Percentiles rank a stretch among this genome's conserved stretches.
Evolutionary conservation across 2,113 vertebrate genomes (phyloP).

Genomic region (Oncorhynchus tshawytscha): DNA sequence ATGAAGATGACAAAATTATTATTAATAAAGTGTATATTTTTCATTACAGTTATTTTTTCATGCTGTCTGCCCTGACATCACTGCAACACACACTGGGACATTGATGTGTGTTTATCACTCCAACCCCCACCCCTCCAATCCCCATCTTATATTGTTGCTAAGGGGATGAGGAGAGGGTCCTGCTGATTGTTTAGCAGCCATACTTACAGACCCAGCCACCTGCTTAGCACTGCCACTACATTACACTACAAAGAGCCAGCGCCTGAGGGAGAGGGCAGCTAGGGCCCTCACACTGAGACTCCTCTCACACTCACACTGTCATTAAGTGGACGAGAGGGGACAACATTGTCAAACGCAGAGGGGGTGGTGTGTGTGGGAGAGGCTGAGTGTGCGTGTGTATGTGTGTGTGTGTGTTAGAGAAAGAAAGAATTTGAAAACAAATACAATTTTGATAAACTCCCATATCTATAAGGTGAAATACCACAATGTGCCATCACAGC

Average conservation of each 20-base stretch:
- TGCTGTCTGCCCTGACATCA: too few species aligned
- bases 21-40: too few species aligned
- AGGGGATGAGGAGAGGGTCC: background rate
- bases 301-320: background rate
- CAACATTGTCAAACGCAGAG: too few species aligned
- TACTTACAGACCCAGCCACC: background rate
- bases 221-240: background rate
- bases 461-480: too few species aligned
- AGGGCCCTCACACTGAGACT: background rate
- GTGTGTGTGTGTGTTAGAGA: too few species aligned
- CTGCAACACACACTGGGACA: background rate
- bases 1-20: too few species aligned
- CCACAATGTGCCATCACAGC: too few species aligned
- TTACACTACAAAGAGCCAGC: conserved; percentile 3
- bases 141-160: conserved; percentile 3
- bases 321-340: background rate
- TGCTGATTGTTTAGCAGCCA: background rate
- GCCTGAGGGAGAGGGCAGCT: background rate
- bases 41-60: too few species aligned
- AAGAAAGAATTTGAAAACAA: too few species aligned
- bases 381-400: background rate
- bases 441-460: too few species aligned
- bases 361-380: background rate
- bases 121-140: background rate
- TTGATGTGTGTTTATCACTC: conserved; percentile 17